Conservation (phyloP, 2,888 invertebrate species). For the Hirtodrosophila duncani region DNA sequence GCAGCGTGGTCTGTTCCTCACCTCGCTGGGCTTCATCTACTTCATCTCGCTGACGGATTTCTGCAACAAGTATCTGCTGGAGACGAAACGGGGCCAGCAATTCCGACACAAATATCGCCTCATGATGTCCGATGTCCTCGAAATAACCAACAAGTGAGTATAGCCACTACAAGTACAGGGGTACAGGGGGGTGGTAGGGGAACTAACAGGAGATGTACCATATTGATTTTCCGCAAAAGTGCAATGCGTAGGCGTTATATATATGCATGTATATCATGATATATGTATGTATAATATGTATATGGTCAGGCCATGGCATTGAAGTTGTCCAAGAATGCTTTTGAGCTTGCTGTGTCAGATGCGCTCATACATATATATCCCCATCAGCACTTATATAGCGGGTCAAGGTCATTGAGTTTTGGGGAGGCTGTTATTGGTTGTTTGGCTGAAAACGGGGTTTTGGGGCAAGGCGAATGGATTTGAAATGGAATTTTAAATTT, state of each 20-base stretch:
- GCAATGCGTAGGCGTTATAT: too few species aligned
- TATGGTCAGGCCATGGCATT: conserved; percentile 5
- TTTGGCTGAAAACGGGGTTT: too few species aligned
- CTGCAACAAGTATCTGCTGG: conserved; percentile 81
- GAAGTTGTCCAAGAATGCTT: not conserved
- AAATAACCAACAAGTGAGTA: conserved; percentile 87
- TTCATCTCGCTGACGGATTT: conserved; percentile 84
- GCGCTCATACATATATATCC: conserved; percentile 1
- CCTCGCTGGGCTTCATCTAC: conserved; percentile 83
- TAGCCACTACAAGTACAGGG: not conserved
- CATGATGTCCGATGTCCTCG: conserved; percentile 83
- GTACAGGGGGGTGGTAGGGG: not conserved
- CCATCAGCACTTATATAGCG: conserved; percentile 6
- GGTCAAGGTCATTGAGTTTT: conserved; percentile 38
- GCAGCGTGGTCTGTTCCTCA: conserved; percentile 82
- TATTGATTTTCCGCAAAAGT: conserved; percentile 42
- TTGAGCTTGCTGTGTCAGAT: too few species aligned
- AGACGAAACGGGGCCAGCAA: conserved; percentile 81
- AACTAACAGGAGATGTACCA: conserved; percentile 1
- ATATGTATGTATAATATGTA: too few species aligned
- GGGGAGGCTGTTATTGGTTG: too few species aligned
- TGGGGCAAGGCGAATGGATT: too few species aligned
- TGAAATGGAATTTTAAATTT: too few species aligned
- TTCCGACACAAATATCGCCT: conserved; percentile 83
- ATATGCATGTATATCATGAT: too few species aligned